A percentile compares a stretch with the other conserved stretches of the same genome.
Conservation (phyloP, 2,797 vertebrate genomes). For the Cetoscarus ocellatus region DNA sequence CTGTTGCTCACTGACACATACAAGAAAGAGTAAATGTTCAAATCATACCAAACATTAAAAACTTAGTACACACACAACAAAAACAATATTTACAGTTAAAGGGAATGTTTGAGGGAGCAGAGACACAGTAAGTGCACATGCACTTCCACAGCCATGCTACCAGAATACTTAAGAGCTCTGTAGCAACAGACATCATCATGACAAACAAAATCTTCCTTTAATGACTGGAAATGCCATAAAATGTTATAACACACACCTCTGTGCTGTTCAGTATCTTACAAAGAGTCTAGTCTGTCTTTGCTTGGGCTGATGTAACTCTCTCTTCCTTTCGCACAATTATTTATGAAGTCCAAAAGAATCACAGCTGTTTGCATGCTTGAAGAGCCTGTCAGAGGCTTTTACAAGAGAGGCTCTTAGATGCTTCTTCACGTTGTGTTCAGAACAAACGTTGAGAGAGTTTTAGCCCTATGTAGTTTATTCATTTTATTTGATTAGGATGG, state of each 20-base stretch:
- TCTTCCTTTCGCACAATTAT: not conserved
- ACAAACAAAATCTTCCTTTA: not conserved
- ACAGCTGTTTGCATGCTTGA: not conserved
- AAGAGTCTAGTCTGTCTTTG: not conserved
- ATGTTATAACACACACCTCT: not conserved
- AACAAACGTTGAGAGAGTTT: not conserved
- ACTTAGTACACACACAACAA: not conserved
- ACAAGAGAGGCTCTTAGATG: not conserved
- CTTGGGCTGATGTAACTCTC: not conserved
- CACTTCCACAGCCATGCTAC: not conserved
- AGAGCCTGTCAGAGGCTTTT: not conserved
- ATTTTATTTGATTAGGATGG: no score
- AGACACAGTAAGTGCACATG: constrained; percentile 4
- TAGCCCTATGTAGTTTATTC: not conserved
- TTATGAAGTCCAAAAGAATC: not conserved
- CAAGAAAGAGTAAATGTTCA: not conserved
- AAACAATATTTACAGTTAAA: not conserved
- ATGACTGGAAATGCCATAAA: not conserved
- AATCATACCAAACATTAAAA: not conserved
- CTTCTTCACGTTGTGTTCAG: not conserved
- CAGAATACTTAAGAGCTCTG: constrained; percentile 10
- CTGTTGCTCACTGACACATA: not conserved
- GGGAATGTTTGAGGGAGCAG: not conserved
- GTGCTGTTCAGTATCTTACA: not conserved
- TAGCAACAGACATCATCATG: constrained; percentile 21